These are phyloP conservation scores for Leptinotarsa juncta DNA, from an alignment of 2,888 invertebrate species.

Conservation along the genomic window DNA sequence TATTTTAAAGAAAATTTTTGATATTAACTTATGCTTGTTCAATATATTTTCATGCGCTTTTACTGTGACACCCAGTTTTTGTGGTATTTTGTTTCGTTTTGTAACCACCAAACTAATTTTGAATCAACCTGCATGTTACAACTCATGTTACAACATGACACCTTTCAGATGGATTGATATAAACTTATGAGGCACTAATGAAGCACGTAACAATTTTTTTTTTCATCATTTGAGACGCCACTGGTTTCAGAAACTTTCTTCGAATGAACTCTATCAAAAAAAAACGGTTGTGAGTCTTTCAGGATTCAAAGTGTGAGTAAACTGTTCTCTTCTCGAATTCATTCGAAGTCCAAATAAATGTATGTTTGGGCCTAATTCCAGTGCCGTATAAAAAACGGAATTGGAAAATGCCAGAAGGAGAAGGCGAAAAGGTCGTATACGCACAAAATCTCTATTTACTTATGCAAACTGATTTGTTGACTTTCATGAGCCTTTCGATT, in stretches of 20 bases:
- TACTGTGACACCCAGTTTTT: too few relatives aligned
- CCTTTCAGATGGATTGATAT: too few relatives aligned
- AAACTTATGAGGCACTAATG: too few relatives aligned
- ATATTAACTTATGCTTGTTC: too few relatives aligned
- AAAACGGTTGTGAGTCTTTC: neutral
- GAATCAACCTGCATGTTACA: too few relatives aligned
- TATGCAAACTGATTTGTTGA: conserved; percentile 19
- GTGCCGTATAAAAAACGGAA: conserved; percentile 1
- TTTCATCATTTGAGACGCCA: neutral
- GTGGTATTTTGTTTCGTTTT: too few relatives aligned
- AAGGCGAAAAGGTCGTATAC: neutral
- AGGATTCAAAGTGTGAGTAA: conserved; percentile 17
- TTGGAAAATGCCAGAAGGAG: neutral
- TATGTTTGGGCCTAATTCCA: conserved; percentile 3
- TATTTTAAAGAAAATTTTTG: too few relatives aligned
- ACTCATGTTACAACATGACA: too few relatives aligned
- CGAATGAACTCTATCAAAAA: neutral
- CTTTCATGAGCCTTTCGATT: neutral
- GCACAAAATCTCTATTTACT: conserved; percentile 10
- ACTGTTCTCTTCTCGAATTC: conserved; percentile 13
- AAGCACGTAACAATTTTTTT: too few relatives aligned
- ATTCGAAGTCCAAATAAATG: conserved; percentile 9
- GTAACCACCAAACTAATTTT: too few relatives aligned
- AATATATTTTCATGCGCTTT: too few relatives aligned
- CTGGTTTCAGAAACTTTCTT: neutral